These are phyloP conservation scores for Caenorhabditis angaria DNA, from an alignment of 2,888 invertebrate genomes.

Conservation along the genomic window DNA sequence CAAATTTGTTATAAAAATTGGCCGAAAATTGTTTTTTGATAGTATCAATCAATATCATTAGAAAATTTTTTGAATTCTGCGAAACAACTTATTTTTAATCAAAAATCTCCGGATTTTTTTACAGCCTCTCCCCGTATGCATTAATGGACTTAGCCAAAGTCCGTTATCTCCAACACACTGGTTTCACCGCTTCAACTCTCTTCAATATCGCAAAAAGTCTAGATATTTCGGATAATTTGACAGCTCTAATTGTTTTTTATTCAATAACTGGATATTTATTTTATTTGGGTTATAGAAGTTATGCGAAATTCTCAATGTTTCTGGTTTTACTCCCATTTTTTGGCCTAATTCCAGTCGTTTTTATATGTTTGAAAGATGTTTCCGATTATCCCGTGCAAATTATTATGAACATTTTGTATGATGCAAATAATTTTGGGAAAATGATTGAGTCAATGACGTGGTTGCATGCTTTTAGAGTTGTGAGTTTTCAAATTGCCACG, in stretches of 20 bases:
- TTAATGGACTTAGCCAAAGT: background rate
- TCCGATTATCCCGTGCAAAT: background rate
- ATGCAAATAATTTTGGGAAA: no score
- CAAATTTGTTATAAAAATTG: no score
- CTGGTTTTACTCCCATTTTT: background rate
- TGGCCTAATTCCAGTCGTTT: background rate
- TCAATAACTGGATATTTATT: background rate
- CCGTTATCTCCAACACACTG: background rate
- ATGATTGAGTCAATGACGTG: no score
- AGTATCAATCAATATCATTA: no score
- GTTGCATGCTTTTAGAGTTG: no score
- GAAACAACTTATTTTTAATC: no score
- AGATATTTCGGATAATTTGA: conserved; percentile 7
- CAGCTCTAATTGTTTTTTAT: background rate
- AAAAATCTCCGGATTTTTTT: background rate
- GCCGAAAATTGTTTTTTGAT: no score
- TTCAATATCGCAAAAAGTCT: conserved; percentile 1
- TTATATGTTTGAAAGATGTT: background rate
- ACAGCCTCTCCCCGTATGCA: background rate
- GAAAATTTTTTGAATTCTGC: no score
- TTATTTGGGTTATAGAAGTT: background rate
- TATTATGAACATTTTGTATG: no score
- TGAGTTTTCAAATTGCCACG: no score
- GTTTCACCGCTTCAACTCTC: background rate
- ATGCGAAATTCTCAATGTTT: background rate